Evolutionary conservation across 1,140 invertebrate genomes (phyloP).

Genomic region (Parapsyche elsis): DNA sequence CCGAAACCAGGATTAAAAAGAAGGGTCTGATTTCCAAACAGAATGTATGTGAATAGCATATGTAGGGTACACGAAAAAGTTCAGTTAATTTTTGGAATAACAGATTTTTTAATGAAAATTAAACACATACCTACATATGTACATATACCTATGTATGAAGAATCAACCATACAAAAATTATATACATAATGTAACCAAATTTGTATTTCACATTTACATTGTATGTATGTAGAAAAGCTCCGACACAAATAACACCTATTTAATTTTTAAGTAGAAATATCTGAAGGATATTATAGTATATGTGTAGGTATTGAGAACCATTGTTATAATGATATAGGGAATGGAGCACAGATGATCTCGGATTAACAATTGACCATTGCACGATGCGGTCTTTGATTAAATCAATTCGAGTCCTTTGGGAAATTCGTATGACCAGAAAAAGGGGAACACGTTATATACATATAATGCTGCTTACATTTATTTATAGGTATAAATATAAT

Average conservation of each 20-base stretch:
- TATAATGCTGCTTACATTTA: no score
- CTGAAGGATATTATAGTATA: no score
- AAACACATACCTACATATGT: neutral
- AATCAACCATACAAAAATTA: neutral
- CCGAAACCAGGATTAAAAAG: constrained; percentile 30
- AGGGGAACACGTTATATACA: neutral
- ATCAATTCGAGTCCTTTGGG: constrained; percentile 53
- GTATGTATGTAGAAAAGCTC: no score
- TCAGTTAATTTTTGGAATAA: no score
- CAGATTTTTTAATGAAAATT: no score
- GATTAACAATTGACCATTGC: constrained; percentile 52
- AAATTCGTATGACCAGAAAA: constrained; percentile 36
- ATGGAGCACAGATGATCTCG: constrained; percentile 39
- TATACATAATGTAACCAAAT: neutral
- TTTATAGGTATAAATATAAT: no score
- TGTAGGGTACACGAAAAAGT: no score
- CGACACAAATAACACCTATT: no score
- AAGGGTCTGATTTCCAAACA: constrained; percentile 11
- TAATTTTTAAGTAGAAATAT: no score
- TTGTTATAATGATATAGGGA: constrained; percentile 1
- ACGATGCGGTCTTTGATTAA: constrained; percentile 48
- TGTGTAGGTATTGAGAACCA: constrained; percentile 1
- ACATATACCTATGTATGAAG: neutral
- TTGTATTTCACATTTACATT: no score
- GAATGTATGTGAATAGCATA: no score